These are phyloP conservation scores for Tolypeutes matacus DNA, from an alignment of 2,797 vertebrate genomes.

Conservation along the genomic window DNA sequence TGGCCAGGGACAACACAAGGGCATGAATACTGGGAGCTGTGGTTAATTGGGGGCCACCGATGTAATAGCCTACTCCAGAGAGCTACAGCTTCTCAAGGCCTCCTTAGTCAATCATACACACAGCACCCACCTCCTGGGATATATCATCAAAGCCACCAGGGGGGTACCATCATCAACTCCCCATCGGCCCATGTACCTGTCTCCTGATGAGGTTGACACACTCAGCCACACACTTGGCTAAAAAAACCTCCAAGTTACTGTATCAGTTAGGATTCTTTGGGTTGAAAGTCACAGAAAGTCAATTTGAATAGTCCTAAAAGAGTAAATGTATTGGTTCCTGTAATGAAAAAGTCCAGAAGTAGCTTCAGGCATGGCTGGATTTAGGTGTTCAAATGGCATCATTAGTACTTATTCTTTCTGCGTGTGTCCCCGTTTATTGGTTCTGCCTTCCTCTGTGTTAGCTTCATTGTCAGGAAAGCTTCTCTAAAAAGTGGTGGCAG, in stretches of 20 bases:
- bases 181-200: not conserved
- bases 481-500: not conserved
- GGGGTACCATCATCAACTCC: not conserved
- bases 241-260: not conserved
- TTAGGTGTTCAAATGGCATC: not conserved
- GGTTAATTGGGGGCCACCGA: not conserved
- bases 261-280: not conserved
- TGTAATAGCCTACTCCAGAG: not conserved
- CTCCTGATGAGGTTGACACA: not conserved
- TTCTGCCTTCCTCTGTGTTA: not conserved
- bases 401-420: not conserved
- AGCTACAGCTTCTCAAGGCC: not conserved
- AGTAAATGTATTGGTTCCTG: not conserved
- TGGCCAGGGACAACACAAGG: not conserved
- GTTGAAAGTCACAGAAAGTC: constrained; percentile 27
- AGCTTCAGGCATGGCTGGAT: constrained; percentile 31
- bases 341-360: constrained; percentile 16
- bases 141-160: not conserved
- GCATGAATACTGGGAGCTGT: not conserved
- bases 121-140: not conserved
- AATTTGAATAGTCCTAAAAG: not conserved
- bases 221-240: not conserved
- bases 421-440: not conserved
- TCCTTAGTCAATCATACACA: not conserved
- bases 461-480: not conserved